Percentiles rank a stretch among this genome's conserved stretches.
Conservation (phyloP, 2,113 vertebrate species). For the Cinclus mexicanus region DNA sequence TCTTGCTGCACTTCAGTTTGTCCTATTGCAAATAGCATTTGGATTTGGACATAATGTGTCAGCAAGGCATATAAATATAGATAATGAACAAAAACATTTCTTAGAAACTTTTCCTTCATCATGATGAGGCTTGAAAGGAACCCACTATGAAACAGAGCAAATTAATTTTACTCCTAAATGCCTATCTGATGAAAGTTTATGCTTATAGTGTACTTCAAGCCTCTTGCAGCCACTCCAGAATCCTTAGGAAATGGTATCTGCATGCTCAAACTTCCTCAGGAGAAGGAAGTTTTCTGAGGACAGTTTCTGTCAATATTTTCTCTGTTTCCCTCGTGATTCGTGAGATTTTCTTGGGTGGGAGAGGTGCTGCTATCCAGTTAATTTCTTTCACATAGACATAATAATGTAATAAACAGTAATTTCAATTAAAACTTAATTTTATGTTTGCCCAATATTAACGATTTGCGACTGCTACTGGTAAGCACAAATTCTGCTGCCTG, state of each 20-base stretch:
- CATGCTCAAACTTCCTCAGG: not conserved
- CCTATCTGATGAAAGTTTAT: not conserved
- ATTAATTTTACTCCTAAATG: not conserved
- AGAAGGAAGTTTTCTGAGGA: not conserved
- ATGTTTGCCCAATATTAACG: not conserved
- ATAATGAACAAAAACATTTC: not conserved
- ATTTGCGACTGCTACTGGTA: not conserved
- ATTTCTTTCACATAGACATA: slow-evolving; percentile 42
- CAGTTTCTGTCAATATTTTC: not conserved
- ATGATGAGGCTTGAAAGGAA: not conserved
- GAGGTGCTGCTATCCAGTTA: not conserved
- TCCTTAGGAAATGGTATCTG: not conserved
- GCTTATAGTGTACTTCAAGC: not conserved
- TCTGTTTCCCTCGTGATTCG: not conserved
- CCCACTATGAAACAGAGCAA: not conserved
- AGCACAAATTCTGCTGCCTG: rapidly evolving
- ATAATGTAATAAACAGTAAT: not conserved
- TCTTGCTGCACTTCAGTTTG: not conserved
- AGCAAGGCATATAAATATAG: not conserved
- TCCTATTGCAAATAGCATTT: not conserved
- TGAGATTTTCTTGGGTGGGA: not conserved
- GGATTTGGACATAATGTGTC: not conserved
- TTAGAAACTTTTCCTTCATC: not conserved
- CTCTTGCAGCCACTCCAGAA: not conserved
- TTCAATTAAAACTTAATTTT: not conserved